Evolutionary conservation across 2,888 invertebrate species (phyloP), one percentile per base, ranked within the genome.

Genomic region (Brachyopa scutellaris): DNA sequence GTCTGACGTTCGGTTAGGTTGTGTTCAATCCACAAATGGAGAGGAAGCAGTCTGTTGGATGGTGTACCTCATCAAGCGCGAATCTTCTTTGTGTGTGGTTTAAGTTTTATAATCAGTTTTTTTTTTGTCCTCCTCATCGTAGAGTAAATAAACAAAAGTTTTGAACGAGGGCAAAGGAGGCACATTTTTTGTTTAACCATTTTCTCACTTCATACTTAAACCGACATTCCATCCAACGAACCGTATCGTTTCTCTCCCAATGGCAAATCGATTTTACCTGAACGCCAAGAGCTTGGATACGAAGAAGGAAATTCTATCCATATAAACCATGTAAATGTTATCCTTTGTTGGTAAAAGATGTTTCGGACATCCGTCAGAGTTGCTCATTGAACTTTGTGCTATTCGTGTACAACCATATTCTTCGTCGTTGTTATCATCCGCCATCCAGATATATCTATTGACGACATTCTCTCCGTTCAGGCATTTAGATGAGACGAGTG

Each of bases 311-410:
- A 26, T n/a, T n/a, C n/a, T n/a, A n/a, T n/a, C n/a, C n/a, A 11
- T n/a, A n/a, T 11, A 36, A 8, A 11, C 5, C n/a, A 11, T 9
- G 11, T 5, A 36, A n/a, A n/a, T n/a, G 33, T 13, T 13, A 26
- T 33, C 66, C 59, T 38, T 72, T 79, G 79, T 61, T 69, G 19
- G 26, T 26, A 31, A 29, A 67, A 80, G 57, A 74, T 57, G 62
- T 74, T 62, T 69, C 79, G 79, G 79, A 80, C 67, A 62, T 80
- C 79, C 79, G 79, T 31, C 26, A 36, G 42, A 53, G 40, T 57
- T 69, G 11, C 21, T 33, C 49, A 17, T 61, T 69, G 64, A 47
- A 33, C 45, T 33, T 11, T 15, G 15, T 36, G 67, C 19, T 23
- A 67, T 53, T 9, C 51, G 29, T 40, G 40, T 3, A 45, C 45